Conservation (phyloP, 2,888 invertebrate genomes). For the Corbicula japonica region DNA sequence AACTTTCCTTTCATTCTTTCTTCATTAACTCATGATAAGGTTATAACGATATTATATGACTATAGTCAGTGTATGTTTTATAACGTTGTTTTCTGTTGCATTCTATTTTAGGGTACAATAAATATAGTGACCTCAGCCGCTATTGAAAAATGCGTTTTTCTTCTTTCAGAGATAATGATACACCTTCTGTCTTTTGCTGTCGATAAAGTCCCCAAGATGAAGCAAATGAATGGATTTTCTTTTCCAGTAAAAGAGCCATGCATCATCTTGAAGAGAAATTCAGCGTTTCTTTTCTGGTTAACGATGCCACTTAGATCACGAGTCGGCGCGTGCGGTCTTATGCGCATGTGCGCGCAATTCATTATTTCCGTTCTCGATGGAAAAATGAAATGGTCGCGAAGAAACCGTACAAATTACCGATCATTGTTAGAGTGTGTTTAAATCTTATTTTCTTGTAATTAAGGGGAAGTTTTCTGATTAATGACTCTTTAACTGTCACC, state of each 20-base stretch:
- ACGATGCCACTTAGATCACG: conserved; percentile 62
- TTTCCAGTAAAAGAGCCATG: conserved; percentile 15
- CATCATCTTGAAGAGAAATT: conserved; percentile 20
- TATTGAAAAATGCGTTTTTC: too few species aligned
- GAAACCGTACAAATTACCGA: conserved; percentile 46
- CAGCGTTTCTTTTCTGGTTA: conserved; percentile 24
- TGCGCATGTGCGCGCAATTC: conserved; percentile 53
- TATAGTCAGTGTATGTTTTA: too few species aligned
- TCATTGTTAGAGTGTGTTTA: conserved; percentile 49
- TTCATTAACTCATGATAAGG: too few species aligned
- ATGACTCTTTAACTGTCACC: conserved; percentile 37
- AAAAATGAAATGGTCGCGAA: conserved; percentile 37
- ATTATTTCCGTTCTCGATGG: conserved; percentile 49
- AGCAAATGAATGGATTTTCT: too few species aligned
- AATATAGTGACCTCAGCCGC: too few species aligned
- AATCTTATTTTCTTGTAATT: conserved; percentile 51
- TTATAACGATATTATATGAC: too few species aligned
- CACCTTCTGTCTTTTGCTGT: too few species aligned
- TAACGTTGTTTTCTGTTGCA: too few species aligned
- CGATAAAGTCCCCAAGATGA: background rate
- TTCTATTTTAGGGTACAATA: too few species aligned
- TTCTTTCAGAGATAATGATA: too few species aligned
- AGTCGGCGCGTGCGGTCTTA: conserved; percentile 46
- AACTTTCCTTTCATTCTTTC: too few species aligned
- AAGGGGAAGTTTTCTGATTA: conserved; percentile 35